A percentile compares a stretch with the other conserved stretches of the same genome.
These are phyloP conservation scores for Trissolcus japonicus DNA, from an alignment of 2,888 invertebrate species.

Conservation along the genomic window DNA sequence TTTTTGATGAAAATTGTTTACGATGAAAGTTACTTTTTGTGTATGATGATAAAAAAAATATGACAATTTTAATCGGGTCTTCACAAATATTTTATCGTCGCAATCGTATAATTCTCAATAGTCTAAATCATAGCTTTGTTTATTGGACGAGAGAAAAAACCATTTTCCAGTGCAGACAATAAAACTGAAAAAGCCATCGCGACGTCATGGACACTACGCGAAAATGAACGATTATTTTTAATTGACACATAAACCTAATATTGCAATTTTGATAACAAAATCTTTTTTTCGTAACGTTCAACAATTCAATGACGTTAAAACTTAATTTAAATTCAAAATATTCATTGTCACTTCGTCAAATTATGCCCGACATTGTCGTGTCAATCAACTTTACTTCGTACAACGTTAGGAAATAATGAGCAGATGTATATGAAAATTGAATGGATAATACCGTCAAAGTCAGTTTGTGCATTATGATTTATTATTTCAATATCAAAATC, in stretches of 20 bases:
- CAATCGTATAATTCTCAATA: background rate
- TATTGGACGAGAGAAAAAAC: too few relatives aligned
- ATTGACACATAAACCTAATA: background rate
- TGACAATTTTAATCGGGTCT: background rate
- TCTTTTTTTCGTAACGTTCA: too few relatives aligned
- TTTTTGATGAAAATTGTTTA: conserved; percentile 1
- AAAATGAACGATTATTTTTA: background rate
- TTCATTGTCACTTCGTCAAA: conserved; percentile 11
- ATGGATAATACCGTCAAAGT: too few relatives aligned
- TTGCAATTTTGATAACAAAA: background rate
- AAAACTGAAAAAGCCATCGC: too few relatives aligned
- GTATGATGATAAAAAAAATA: background rate
- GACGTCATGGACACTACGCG: too few relatives aligned
- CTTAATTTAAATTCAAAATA: conserved; percentile 31
- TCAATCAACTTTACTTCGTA: conserved; percentile 14
- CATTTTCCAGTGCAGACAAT: too few relatives aligned
- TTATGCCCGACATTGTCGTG: conserved; percentile 26
- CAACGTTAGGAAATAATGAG: conserved; percentile 4
- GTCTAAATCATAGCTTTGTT: too few relatives aligned
- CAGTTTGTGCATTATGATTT: too few relatives aligned
- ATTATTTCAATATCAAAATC: too few relatives aligned
- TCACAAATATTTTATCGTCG: background rate
- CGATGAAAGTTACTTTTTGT: too few relatives aligned
- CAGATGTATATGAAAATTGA: too few relatives aligned
- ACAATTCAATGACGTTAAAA: conserved; percentile 18